phyloP scores from a whole-genome alignment of 2,797 vertebrate species.

The Dicrostonyx torquatus region DNA sequence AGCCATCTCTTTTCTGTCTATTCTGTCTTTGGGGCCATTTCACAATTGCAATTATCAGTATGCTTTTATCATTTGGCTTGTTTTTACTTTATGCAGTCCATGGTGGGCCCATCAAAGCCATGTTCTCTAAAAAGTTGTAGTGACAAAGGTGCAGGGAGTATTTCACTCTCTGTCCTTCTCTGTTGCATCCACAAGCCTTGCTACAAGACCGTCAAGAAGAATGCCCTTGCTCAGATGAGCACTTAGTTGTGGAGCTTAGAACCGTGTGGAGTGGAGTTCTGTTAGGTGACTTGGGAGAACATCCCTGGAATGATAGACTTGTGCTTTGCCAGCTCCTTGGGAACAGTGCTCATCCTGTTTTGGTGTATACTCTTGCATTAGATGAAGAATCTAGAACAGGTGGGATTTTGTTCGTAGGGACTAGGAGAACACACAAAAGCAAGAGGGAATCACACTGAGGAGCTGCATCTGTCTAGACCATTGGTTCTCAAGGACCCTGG shows the following conservation, averaged over 20 bases:
- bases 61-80: neutral
- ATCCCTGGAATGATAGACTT: neutral
- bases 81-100: neutral
- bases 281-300: neutral
- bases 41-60: neutral
- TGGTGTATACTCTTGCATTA: neutral
- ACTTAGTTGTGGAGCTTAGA: neutral
- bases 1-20: neutral
- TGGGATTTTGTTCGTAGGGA: neutral
- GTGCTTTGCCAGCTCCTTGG: neutral
- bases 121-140: neutral
- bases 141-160: neutral
- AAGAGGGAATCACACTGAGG: neutral
- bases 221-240: accelerated
- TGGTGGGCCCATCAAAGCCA: neutral
- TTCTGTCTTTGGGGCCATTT: neutral
- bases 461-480: neutral
- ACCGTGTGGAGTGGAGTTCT: neutral
- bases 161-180: neutral
- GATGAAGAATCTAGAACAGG: neutral
- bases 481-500: neutral
- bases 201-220: neutral
- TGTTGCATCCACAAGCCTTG: neutral
- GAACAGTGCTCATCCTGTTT: neutral
- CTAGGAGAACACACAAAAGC: neutral